Conservation (phyloP, 1,140 invertebrate species). For the Orchestia grillus region DNA sequence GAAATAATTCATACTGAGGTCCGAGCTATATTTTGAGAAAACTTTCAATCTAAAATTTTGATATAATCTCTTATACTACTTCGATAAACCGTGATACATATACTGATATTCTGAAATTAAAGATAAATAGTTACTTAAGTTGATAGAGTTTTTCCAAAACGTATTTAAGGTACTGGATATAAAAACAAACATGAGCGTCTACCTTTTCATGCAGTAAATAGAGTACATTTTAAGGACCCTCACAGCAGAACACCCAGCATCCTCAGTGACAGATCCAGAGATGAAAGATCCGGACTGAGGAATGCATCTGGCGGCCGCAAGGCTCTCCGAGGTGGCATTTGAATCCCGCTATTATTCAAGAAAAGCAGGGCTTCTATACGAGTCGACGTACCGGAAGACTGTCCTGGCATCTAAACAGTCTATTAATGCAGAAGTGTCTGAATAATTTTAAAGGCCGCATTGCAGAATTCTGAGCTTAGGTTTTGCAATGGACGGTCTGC, state of each 20-base stretch:
- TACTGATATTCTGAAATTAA: too few relatives aligned
- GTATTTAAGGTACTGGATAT: neutral
- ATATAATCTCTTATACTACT: too few relatives aligned
- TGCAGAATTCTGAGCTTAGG: neutral
- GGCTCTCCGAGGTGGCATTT: neutral
- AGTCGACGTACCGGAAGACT: neutral
- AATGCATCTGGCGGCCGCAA: neutral
- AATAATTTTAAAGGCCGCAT: neutral
- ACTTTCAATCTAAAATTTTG: too few relatives aligned
- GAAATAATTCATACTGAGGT: too few relatives aligned
- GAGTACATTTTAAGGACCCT: neutral
- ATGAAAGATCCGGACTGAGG: neutral
- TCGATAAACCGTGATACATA: too few relatives aligned
- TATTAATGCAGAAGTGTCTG: neutral
- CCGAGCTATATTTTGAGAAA: too few relatives aligned
- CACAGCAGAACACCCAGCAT: too few relatives aligned
- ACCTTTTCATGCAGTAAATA: neutral
- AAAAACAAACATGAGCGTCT: neutral
- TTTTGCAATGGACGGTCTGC: neutral
- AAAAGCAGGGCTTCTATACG: neutral
- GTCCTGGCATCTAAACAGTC: neutral
- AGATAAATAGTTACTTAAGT: neutral
- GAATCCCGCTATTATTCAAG: neutral
- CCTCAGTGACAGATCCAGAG: neutral
- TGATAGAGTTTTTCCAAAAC: neutral